Percentiles rank a stretch among this genome's conserved stretches.
These are phyloP conservation scores for Mya arenaria DNA, from an alignment of 1,140 invertebrate genomes.

Conservation along the genomic window DNA sequence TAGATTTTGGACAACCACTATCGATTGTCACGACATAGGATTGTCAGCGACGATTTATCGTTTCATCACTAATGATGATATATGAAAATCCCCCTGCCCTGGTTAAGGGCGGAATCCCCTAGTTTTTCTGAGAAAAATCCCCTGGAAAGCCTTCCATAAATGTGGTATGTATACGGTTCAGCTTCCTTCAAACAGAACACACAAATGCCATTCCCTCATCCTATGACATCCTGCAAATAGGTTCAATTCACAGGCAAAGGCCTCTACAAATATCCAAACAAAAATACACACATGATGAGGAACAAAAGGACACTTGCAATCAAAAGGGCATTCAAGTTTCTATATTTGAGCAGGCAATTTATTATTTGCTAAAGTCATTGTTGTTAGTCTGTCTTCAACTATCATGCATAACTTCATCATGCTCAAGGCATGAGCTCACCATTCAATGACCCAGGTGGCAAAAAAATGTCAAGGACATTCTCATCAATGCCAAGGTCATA, in stretches of 20 bases:
- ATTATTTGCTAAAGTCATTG: background rate
- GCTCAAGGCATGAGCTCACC: constrained; percentile 13
- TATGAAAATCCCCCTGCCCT: too few relatives aligned
- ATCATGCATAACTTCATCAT: background rate
- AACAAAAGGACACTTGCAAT: background rate
- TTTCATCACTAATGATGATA: too few relatives aligned
- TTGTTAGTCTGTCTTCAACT: background rate
- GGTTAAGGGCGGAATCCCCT: too few relatives aligned
- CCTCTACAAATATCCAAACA: background rate
- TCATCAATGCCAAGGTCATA: constrained; percentile 28
- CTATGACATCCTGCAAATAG: too few relatives aligned
- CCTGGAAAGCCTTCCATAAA: too few relatives aligned
- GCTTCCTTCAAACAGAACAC: too few relatives aligned
- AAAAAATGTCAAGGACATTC: constrained; percentile 31
- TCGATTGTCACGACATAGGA: too few relatives aligned
- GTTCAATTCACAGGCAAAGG: background rate
- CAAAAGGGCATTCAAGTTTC: background rate
- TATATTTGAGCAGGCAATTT: background rate
- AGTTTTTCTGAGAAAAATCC: too few relatives aligned
- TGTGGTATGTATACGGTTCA: too few relatives aligned
- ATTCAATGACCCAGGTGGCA: constrained; percentile 45
- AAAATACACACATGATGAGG: background rate
- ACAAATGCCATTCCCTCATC: too few relatives aligned
- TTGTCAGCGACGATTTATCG: too few relatives aligned
- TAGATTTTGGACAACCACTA: too few relatives aligned